phyloP scores from a whole-genome alignment of 1,140 invertebrate species.

The Lepeophtheirus salmonis region DNA sequence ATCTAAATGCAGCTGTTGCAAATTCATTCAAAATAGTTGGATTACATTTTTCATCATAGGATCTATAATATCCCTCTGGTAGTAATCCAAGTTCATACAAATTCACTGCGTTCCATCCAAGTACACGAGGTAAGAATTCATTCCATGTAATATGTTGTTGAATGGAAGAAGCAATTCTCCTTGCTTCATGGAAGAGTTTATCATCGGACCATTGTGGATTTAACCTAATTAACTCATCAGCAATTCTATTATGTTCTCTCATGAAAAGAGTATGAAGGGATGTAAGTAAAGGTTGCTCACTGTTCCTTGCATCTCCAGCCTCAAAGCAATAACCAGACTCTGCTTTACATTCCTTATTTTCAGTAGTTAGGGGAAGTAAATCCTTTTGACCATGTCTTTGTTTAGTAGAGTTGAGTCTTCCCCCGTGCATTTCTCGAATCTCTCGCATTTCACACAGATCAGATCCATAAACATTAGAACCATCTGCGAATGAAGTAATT shows the following conservation, averaged over 20 bases:
- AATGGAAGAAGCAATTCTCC: constrained; percentile 38
- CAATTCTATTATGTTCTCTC: constrained; percentile 38
- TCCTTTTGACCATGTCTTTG: constrained; percentile 27
- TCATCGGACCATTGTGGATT: constrained; percentile 41
- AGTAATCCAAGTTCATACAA: constrained; percentile 30
- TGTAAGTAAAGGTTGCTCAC: constrained; percentile 41
- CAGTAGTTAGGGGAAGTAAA: constrained; percentile 27
- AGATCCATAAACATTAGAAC: constrained; percentile 41
- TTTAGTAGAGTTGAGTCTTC: constrained; percentile 28
- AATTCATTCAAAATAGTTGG: constrained; percentile 44
- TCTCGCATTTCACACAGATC: constrained; percentile 35
- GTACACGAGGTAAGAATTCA: constrained; percentile 37
- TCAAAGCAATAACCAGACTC: constrained; percentile 29
- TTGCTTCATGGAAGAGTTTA: constrained; percentile 31
- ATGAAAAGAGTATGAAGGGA: constrained; percentile 41
- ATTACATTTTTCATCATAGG: constrained; percentile 40
- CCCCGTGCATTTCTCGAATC: constrained; percentile 29
- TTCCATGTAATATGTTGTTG: constrained; percentile 43
- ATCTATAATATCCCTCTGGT: constrained; percentile 34
- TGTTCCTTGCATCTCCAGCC: constrained; percentile 40
- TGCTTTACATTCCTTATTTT: constrained; percentile 28
- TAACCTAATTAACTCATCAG: constrained; percentile 29
- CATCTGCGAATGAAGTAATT: constrained; percentile 41
- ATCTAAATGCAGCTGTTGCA: constrained; percentile 40
- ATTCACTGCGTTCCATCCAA: constrained; percentile 33